These are phyloP conservation scores for Trogon melanurus DNA, from an alignment of 2,113 vertebrate genomes.

Conservation along the genomic window DNA sequence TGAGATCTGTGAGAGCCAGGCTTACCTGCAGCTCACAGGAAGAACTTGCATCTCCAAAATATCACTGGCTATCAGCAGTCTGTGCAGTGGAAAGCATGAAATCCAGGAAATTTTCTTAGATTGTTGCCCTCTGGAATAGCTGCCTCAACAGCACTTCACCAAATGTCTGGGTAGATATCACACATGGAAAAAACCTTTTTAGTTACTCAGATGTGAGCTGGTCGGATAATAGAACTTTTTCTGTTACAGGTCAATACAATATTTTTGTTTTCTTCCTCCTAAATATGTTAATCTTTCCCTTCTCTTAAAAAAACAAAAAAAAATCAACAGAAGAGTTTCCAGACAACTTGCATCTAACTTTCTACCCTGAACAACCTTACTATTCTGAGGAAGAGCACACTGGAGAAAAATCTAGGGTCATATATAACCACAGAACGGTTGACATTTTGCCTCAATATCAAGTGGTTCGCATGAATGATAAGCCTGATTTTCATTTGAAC, in stretches of 20 bases:
- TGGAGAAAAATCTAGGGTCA: not conserved
- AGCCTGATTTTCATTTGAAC: not conserved
- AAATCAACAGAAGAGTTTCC: not conserved
- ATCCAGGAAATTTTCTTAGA: not conserved
- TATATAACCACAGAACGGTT: not conserved
- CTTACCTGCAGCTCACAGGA: not conserved
- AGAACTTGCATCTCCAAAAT: not conserved
- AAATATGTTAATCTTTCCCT: not conserved
- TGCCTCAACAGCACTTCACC: not conserved
- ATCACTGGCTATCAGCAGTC: not conserved
- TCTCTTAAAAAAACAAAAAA: not conserved
- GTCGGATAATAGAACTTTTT: not conserved
- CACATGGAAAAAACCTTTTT: not conserved
- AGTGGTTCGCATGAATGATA: not conserved
- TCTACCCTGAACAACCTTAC: not conserved
- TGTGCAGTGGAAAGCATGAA: not conserved
- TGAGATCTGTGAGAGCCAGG: not conserved
- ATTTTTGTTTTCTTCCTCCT: not conserved
- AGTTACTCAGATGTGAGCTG: not conserved
- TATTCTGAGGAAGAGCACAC: not conserved
- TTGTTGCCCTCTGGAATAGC: not conserved
- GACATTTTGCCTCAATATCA: not conserved
- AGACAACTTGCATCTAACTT: not conserved
- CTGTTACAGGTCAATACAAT: rapidly evolving
- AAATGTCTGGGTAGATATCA: rapidly evolving